Evolutionary conservation across 1,140 invertebrate genomes (phyloP).

Genomic region (Heliconius hermathena): DNA sequence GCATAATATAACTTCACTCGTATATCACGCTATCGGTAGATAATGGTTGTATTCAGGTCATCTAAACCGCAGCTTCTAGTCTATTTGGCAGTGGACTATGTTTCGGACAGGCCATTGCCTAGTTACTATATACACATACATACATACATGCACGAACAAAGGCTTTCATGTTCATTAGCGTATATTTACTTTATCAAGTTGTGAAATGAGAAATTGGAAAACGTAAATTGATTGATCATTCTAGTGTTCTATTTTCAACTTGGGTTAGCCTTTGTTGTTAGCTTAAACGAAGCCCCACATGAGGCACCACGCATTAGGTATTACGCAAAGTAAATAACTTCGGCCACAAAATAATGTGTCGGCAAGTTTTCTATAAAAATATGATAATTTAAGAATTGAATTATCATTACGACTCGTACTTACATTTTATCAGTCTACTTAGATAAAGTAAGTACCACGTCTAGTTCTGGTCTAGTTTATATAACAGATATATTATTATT

Average conservation of each 20-base stretch:
- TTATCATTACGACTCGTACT: too few relatives aligned
- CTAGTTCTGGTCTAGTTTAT: too few relatives aligned
- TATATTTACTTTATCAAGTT: not conserved
- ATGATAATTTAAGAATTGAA: too few relatives aligned
- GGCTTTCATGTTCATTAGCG: not conserved
- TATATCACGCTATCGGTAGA: not conserved
- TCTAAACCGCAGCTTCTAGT: slow-evolving; percentile 8
- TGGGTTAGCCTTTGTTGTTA: not conserved
- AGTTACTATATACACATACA: not conserved
- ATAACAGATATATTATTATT: too few relatives aligned
- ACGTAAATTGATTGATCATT: not conserved
- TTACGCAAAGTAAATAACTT: too few relatives aligned
- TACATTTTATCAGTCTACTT: too few relatives aligned
- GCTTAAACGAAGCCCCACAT: too few relatives aligned
- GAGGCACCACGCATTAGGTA: too few relatives aligned
- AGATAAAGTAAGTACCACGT: too few relatives aligned
- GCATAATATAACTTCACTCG: not conserved
- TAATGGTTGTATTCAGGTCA: slow-evolving; percentile 8
- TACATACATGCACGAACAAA: not conserved
- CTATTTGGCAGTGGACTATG: slow-evolving; percentile 14
- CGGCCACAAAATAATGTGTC: too few relatives aligned
- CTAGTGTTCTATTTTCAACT: not conserved
- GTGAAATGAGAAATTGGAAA: not conserved
- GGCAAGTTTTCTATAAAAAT: too few relatives aligned
- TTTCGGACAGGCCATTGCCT: not conserved